These are phyloP conservation scores for Mactromeris polynyma DNA, from an alignment of 2,888 invertebrate genomes.

Conservation along the genomic window DNA sequence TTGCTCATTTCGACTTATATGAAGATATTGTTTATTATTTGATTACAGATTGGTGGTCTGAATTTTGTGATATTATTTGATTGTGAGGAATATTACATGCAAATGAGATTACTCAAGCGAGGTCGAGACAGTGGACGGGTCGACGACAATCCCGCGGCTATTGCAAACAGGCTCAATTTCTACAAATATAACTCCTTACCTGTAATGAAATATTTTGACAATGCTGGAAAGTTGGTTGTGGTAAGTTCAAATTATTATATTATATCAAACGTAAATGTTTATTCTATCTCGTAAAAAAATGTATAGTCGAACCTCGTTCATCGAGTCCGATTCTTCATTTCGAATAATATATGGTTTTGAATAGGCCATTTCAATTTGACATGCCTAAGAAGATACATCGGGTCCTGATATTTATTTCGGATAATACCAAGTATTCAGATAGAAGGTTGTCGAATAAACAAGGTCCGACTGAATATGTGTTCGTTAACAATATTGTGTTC, in stretches of 20 bases:
- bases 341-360: too few relatives aligned
- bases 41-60: constrained; percentile 83
- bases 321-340: too few relatives aligned
- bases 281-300: too few relatives aligned
- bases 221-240: constrained; percentile 80
- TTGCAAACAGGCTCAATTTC: constrained; percentile 79
- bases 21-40: neutral
- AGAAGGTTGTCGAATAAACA: too few relatives aligned
- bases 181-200: constrained; percentile 85
- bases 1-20: too few relatives aligned
- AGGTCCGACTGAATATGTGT: too few relatives aligned
- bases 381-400: too few relatives aligned
- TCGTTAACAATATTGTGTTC: too few relatives aligned
- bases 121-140: constrained; percentile 75
- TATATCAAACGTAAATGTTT: neutral
- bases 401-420: too few relatives aligned
- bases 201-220: constrained; percentile 83
- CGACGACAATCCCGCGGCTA: constrained; percentile 82
- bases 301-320: too few relatives aligned
- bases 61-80: constrained; percentile 84
- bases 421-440: too few relatives aligned
- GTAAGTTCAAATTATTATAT: constrained; percentile 74
- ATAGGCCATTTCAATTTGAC: too few relatives aligned
- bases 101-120: constrained; percentile 76
- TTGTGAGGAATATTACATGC: constrained; percentile 84